Base-by-base conservation (phyloP, 2,113 vertebrate species). In the Gallinago jamesoni region DNA sequence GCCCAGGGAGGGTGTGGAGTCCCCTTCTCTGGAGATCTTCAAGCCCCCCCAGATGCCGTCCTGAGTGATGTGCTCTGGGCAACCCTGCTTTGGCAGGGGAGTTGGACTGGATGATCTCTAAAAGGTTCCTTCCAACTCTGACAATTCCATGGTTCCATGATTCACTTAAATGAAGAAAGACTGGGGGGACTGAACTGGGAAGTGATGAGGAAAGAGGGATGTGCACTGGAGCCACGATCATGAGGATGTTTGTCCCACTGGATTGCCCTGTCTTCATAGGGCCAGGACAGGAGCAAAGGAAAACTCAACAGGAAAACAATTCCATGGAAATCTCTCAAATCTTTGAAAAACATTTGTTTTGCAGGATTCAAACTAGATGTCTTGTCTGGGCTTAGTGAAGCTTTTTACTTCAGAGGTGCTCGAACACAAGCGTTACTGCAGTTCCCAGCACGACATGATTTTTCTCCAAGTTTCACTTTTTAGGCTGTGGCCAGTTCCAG, bases 141-240 rank as follows among this genome's bases (percentile, higher is more conserved):
- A 22, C 47, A 48, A 48, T 48, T 48, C 47, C 21, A 57, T 12
- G 24, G 59, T 53, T 33, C 68, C 47, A 47, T 47, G 20, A 47
- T 47, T 47, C 47, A 22, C 28, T 72, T 79, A 41, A 70, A 64
- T 37, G 53, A 76, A 43, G 52, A 48, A 86, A 75, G 43, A 45
- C 56, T 72, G 52, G 56, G 16, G 16, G 14, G 53, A 35, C 35
- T 64, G 68, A 69, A 37, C 11, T 18, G 43, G n/a, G 23, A 81
- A 73, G 39, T 12, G 39, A 67, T 33, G 31, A 64, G 30, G 48
- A 79, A 39, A 64, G 15, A 76, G 22, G 4, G 47, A 5, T 45
- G 10, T 52, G 52, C n/a, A 33, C 14, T 2, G 7, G 47, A 68
- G 41, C 27, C 35, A 43, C 2, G 7, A 2, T 1, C 0, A 0